phyloP scores from a whole-genome alignment of 2,113 vertebrate species.

The Charina bottae region DNA sequence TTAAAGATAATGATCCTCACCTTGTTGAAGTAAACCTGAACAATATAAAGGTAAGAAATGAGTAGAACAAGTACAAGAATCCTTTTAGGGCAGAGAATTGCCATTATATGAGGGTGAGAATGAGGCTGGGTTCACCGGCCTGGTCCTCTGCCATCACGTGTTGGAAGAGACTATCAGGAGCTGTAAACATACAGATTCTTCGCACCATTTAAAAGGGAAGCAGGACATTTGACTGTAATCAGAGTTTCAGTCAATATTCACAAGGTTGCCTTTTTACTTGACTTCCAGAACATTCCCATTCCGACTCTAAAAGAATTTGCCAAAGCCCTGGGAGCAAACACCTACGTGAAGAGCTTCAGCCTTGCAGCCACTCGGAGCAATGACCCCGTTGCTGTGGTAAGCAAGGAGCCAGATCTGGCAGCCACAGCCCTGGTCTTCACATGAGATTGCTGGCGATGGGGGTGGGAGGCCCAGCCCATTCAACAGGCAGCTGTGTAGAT shows the following conservation, averaged over 20 bases:
- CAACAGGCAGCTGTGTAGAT: not conserved
- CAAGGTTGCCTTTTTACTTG: conserved; percentile 54
- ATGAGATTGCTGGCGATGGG: not conserved
- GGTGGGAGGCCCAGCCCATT: not conserved
- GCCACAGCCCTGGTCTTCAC: not conserved
- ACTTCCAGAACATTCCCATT: conserved; percentile 93
- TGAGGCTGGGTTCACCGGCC: not conserved
- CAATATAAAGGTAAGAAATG: conserved; percentile 89
- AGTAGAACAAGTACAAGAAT: not conserved
- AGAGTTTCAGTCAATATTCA: conserved; percentile 41
- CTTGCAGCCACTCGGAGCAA: conserved; percentile 95
- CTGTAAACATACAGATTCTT: not conserved
- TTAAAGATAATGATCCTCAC: conserved; percentile 86
- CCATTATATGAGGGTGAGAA: not conserved
- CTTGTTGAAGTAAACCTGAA: conserved; percentile 95
- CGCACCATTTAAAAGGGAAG: not conserved
- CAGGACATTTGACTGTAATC: not conserved
- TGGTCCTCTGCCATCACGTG: not conserved
- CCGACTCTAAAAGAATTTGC: conserved; percentile 95
- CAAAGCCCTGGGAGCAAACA: conserved; percentile 93
- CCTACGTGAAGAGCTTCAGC: conserved; percentile 88
- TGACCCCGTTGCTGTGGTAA: conserved; percentile 92
- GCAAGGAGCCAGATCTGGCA: conserved; percentile 41
- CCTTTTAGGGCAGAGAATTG: not conserved
- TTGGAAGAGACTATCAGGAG: not conserved